Base-by-base conservation (phyloP, 2,888 invertebrate genomes). In the Timema cristinae region DNA sequence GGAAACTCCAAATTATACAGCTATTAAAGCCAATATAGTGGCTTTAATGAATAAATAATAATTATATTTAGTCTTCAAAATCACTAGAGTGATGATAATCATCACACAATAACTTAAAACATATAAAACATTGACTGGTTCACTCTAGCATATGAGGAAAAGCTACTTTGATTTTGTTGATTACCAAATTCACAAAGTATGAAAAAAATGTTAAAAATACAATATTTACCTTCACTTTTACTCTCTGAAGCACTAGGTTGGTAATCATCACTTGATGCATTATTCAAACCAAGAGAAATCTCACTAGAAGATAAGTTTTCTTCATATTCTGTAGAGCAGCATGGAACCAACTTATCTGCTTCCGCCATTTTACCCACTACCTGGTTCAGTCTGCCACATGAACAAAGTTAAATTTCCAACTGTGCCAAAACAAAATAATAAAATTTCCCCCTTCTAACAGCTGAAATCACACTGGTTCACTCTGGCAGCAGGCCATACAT, bases 71-170 rank as follows among this genome's bases (percentile, higher is more conserved):
- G 32, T 32, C 32, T 32, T 32, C 32, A 32, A 32, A 32, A 32
- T 32, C 32, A 32, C 32, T 32, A 32, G 32, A 32, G 32, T 32
- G 32, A 32, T 32, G 32, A 32, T 32, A 32, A 32, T 32, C 32
- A 32, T 32, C 32, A 32, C 32, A 32, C 32, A 32, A 32, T 32
- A 32, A 32, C 32, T 32, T 32, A 32, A 32, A 32, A 32, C 32
- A 1, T 32, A 32, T 32, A 32, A 32, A 32, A 32, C 32, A 32
- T 32, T 32, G 32, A 32, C 32, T 32, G 32, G 63, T 63, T 47
- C 63, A 63, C 63, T 63, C 32, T 63, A 48, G 63, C 63, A 63
- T 48, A 63, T 63, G 63, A 63, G 48, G 63, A 9, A 63, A 63
- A 15, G 32, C 32, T 32, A 32, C 32, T 32, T 32, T 32, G 32